These are phyloP conservation scores for Sylvietta virens DNA, from an alignment of 2,113 vertebrate genomes.

Conservation along the genomic window DNA sequence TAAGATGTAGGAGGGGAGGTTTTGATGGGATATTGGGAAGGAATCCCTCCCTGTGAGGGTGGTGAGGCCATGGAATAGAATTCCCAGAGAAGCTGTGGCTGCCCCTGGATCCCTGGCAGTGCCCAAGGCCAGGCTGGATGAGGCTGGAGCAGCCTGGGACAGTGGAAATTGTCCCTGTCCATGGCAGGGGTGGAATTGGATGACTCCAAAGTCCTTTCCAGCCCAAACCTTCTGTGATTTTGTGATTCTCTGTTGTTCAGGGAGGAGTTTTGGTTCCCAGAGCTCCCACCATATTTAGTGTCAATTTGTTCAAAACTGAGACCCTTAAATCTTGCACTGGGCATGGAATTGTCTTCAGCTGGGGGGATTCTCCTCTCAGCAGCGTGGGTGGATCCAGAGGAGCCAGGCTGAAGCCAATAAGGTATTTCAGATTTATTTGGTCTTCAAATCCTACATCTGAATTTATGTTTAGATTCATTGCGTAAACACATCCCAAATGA, in stretches of 20 bases:
- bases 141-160: accelerated
- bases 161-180: not conserved
- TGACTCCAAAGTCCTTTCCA: not conserved
- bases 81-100: not conserved
- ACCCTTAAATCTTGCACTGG: not conserved
- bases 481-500: accelerated
- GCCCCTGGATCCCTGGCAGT: not conserved
- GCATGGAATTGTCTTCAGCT: not conserved
- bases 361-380: not conserved
- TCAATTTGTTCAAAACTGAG: not conserved
- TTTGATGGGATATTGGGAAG: not conserved
- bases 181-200: accelerated
- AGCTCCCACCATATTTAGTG: not conserved
- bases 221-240: accelerated
- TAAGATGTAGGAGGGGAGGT: not conserved
- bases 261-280: not conserved
- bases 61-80: accelerated
- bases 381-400: accelerated
- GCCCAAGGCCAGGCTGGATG: not conserved
- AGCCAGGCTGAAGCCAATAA: not conserved
- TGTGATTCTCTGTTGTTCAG: not conserved
- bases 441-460: not conserved
- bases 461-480: not conserved
- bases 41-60: accelerated
- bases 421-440: not conserved